phyloP scores from a whole-genome alignment of 2,113 vertebrate species.

The Cygnus buccinator region DNA sequence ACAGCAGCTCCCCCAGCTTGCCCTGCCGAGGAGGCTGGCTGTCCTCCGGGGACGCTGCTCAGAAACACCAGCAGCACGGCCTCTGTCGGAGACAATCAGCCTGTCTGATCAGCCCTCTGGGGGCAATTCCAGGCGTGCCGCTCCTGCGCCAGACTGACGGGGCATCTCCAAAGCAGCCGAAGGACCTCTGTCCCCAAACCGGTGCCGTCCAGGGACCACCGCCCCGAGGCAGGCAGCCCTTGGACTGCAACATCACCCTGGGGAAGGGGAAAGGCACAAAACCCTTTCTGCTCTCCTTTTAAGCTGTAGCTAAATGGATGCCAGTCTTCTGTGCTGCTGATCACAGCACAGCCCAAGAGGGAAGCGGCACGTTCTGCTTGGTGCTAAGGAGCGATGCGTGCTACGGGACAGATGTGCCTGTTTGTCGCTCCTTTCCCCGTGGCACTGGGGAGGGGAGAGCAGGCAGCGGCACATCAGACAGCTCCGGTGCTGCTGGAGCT shows the following conservation, averaged over 20 bases:
- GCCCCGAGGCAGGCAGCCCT: neutral
- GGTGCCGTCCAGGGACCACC: neutral
- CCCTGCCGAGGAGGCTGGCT: neutral
- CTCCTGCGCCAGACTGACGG: neutral
- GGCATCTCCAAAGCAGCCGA: neutral
- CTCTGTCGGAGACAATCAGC: neutral
- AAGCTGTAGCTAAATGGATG: neutral
- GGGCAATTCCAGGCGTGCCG: neutral
- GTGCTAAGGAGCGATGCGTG: neutral
- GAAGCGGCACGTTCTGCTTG: rapidly evolving
- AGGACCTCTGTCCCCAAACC: neutral
- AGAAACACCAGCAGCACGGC: neutral
- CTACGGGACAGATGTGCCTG: rapidly evolving
- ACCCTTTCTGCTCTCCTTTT: neutral
- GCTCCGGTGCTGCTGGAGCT: neutral
- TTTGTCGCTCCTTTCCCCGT: neutral
- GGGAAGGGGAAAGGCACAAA: neutral
- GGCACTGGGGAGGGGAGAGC: neutral
- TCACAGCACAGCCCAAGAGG: neutral
- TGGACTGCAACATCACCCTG: rapidly evolving
- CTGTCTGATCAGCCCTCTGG: neutral
- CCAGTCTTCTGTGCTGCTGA: neutral
- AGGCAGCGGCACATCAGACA: neutral
- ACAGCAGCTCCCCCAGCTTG: neutral
- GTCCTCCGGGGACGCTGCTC: neutral